phyloP scores from a whole-genome alignment of 2,797 vertebrate species.

The Syndactyla subalaris region DNA sequence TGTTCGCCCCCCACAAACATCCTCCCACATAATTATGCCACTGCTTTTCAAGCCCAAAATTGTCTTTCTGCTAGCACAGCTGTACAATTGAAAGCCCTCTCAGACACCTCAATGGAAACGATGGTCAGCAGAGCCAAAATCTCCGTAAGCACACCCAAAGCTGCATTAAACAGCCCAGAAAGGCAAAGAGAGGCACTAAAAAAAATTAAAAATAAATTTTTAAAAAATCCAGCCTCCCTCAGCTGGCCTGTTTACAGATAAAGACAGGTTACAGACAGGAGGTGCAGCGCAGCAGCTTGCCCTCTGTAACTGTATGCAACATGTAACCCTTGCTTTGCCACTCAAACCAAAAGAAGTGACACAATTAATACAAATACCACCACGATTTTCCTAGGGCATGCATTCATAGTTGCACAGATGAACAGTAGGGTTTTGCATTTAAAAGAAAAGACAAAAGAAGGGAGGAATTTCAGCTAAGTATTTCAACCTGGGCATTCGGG shows the following conservation, averaged over 20 bases:
- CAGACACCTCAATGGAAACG: fast-evolving
- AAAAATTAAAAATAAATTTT: too few relatives aligned
- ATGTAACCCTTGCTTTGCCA: not conserved
- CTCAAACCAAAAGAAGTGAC: not conserved
- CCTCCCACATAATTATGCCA: not conserved
- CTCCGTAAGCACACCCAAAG: not conserved
- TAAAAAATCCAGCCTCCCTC: not conserved
- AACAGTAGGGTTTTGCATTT: not conserved
- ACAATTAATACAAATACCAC: not conserved
- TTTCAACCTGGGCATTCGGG: not conserved
- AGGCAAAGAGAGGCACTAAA: not conserved
- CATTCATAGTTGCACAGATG: not conserved
- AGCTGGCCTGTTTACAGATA: not conserved
- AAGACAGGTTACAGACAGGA: not conserved
- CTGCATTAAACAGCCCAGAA: not conserved
- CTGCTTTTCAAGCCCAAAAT: not conserved
- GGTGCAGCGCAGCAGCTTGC: not conserved
- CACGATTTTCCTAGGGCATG: not conserved
- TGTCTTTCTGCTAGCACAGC: not conserved
- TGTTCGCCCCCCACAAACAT: fast-evolving
- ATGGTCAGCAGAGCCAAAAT: not conserved
- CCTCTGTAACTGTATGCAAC: not conserved
- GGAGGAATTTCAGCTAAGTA: not conserved
- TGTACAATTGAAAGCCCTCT: not conserved
- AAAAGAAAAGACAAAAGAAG: not conserved